Conservation (phyloP, 2,888 invertebrate genomes). For the Sclerodermus sp. region DNA sequence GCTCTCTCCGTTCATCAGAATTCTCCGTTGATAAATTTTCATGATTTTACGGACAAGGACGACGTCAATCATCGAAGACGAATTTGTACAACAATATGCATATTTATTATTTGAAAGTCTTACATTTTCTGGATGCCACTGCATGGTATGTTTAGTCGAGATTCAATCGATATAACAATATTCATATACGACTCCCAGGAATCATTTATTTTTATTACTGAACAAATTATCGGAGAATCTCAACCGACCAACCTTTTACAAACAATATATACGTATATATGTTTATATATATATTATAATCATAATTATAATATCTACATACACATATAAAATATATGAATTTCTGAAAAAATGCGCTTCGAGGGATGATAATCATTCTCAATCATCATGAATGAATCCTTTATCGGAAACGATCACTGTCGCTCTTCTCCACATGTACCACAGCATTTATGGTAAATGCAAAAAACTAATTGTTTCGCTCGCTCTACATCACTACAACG, state of each 20-base stretch:
- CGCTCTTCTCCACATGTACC: background rate
- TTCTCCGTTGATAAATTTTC: no score
- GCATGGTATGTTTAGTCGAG: constrained; percentile 18
- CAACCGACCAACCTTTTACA: constrained; percentile 29
- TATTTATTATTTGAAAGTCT: constrained; percentile 54
- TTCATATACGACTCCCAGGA: background rate
- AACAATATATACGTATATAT: constrained; percentile 23
- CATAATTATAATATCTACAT: no score
- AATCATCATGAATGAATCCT: constrained; percentile 17
- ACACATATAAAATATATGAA: constrained; percentile 18
- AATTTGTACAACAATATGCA: constrained; percentile 52
- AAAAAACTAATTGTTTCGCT: no score
- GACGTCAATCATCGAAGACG: background rate
- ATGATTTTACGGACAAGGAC: no score
- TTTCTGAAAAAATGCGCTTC: constrained; percentile 29
- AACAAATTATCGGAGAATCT: constrained; percentile 25
- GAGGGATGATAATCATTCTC: constrained; percentile 34
- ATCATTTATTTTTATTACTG: constrained; percentile 3
- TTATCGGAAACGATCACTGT: background rate
- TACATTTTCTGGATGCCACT: constrained; percentile 46
- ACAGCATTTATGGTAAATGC: no score
- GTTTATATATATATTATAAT: no score
- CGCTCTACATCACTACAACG: no score
- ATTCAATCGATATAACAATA: constrained; percentile 24
- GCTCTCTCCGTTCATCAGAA: no score